phyloP scores from a whole-genome alignment of 1,140 invertebrate genomes.

The Saccostrea glomerata region DNA sequence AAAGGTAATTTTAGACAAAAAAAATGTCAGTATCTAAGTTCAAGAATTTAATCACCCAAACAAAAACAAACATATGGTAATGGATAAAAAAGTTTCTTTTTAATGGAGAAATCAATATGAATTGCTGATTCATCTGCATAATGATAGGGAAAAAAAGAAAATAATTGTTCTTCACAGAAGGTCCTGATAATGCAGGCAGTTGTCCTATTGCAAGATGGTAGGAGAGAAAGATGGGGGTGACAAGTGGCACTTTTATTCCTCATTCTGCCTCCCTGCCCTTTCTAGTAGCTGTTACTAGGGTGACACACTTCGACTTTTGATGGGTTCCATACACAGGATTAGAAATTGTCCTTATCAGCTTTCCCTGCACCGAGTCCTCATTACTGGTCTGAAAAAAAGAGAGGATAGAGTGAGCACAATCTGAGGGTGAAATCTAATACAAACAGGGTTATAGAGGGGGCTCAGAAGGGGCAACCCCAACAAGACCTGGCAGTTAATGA shows the following conservation, averaged over 20 bases:
- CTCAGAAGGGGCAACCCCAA: neutral
- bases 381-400: constrained; percentile 23
- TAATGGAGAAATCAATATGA: constrained; percentile 23
- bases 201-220: constrained; percentile 15
- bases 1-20: neutral
- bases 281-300: constrained; percentile 7
- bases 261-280: constrained; percentile 19
- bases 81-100: neutral
- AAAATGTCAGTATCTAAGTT: neutral
- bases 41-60: neutral
- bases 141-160: neutral
- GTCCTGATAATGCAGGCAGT: neutral
- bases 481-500: neutral
- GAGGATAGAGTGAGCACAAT: constrained; percentile 13
- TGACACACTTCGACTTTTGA: constrained; percentile 24
- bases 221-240: neutral
- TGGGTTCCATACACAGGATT: constrained; percentile 17
- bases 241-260: constrained; percentile 26
- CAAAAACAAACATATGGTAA: constrained; percentile 6
- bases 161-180: neutral
- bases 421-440: constrained; percentile 33
- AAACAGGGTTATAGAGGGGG: constrained; percentile 14
- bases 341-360: constrained; percentile 31
- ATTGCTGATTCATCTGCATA: constrained; percentile 20
- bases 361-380: neutral